Base-by-base conservation (phyloP, 2,797 vertebrate species). In the Hephaestus fuliginosus region DNA sequence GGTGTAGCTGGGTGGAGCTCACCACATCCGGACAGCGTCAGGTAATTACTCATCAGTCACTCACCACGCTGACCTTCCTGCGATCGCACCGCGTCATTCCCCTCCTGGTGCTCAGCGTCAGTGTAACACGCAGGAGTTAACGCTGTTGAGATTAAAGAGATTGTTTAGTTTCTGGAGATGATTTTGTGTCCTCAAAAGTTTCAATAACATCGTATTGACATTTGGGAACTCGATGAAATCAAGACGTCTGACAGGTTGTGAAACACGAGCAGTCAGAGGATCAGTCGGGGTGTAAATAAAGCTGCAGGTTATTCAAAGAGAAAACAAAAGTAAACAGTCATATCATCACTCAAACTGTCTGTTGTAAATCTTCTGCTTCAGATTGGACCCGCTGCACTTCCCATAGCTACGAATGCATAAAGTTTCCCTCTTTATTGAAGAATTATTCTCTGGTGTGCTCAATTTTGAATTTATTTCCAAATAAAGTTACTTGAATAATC, bases 11-110 rank as follows among this genome's bases (percentile, higher is more conserved):
- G 76, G 70, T 49, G 67, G 55, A 62, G 62, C 49, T 78, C 17
- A 65, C 74, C 30, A 71, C 69, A 69, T 83, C 73, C 55, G 0
- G 14, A 64, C n/a, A 36, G 28, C 13, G 61, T 81, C 41, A 33
- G 61, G 55, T 76, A 25, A 78, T 74, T n/a, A 74, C 48, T 79
- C 62, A 82, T 78, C 9, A 70, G 11, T 66, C 74, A 70, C 36
- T 67, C 36, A 15, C n/a, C 5, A 0, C 43, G 1, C 13, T 33
- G 67, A 53, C 28, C 57, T 66, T 76, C 58, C 67, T 51, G 14
- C 46, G 53, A 44, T 36, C 68, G 28, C 28, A 8, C 6, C 18
- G 4, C 4, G 33, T 36, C 33, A 36, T 4, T 4, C 48, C 48
- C 25, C 28, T 30, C 53, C 30, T 22, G 6, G 15, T 52, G 28